phyloP scores from a whole-genome alignment of 2,888 invertebrate species.

The Anodontia alba region DNA sequence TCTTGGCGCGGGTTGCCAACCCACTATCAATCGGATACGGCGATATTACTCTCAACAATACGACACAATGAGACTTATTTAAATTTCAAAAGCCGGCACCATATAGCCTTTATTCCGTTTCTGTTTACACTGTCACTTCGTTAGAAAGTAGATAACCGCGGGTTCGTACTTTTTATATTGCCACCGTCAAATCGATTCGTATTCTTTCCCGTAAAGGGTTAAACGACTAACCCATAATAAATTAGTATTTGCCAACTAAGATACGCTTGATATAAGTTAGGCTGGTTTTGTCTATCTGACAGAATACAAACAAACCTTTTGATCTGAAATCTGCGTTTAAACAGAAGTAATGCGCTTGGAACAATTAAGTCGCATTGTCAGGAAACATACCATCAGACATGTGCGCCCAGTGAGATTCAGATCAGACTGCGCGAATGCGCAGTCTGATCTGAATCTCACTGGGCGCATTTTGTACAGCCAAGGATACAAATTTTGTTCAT shows the following conservation, averaged over 20 bases:
- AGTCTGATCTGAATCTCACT: no score
- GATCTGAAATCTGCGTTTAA: conserved; percentile 9
- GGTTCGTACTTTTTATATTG: conserved; percentile 23
- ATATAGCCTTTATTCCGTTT: conserved; percentile 45
- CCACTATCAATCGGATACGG: conserved; percentile 42
- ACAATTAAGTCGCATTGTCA: no score
- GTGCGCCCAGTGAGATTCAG: no score
- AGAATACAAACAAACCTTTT: conserved; percentile 38
- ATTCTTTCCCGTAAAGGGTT: not conserved
- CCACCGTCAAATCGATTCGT: conserved; percentile 11
- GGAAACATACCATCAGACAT: no score
- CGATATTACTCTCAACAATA: conserved; percentile 40
- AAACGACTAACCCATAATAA: conserved; percentile 19
- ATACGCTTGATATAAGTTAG: conserved; percentile 31
- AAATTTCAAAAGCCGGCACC: conserved; percentile 53
- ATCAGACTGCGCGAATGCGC: no score
- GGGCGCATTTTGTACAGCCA: no score
- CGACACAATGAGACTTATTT: conserved; percentile 47
- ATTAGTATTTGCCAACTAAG: conserved; percentile 39
- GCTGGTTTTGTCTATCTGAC: conserved; percentile 44
- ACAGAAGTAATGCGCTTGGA: conserved; percentile 4
- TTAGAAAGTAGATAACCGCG: conserved; percentile 29
- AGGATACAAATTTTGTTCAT: no score
- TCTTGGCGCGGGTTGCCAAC: conserved; percentile 46
- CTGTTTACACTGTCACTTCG: conserved; percentile 45